Conservation (phyloP, 2,888 invertebrate species). For the Lasioglossum malachurum region DNA sequence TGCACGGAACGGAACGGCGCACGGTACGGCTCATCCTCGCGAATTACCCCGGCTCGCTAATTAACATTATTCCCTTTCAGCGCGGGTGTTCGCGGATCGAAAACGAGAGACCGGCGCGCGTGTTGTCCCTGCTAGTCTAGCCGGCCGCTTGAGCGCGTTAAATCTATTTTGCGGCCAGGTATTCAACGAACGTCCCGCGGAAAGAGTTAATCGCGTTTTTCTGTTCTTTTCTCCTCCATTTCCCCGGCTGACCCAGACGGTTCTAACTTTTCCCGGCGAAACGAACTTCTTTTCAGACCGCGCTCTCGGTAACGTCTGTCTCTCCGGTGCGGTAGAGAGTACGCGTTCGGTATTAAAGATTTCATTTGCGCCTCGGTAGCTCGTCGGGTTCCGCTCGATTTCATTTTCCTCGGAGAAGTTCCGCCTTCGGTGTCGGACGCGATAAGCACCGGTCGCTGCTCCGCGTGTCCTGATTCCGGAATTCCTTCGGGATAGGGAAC, state of each 20-base stretch:
- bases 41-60: slow-evolving; percentile 45
- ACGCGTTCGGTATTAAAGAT: slow-evolving; percentile 20
- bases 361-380: slow-evolving; percentile 28
- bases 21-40: slow-evolving; percentile 20
- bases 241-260: background rate
- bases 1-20: background rate
- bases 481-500: slow-evolving; percentile 36
- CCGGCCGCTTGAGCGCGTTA: slow-evolving; percentile 4
- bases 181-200: slow-evolving; percentile 14
- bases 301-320: background rate
- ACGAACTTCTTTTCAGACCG: slow-evolving; percentile 6
- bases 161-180: slow-evolving; percentile 8
- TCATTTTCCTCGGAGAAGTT: slow-evolving; percentile 30
- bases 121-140: slow-evolving; percentile 16
- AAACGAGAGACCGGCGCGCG: background rate
- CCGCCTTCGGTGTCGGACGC: slow-evolving; percentile 40
- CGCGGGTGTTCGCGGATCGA: slow-evolving; percentile 18
- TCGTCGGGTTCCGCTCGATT: slow-evolving; percentile 31
- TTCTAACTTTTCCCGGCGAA: slow-evolving; percentile 9
- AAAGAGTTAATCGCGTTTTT: slow-evolving; percentile 2
- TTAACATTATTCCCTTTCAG: slow-evolving; percentile 59
- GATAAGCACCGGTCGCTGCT: slow-evolving; percentile 43
- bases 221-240: background rate
- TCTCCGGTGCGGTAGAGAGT: background rate
- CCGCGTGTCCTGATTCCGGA: slow-evolving; percentile 42